Base-by-base conservation (phyloP, 2,888 invertebrate genomes). In the Parasteatoda lunata region DNA sequence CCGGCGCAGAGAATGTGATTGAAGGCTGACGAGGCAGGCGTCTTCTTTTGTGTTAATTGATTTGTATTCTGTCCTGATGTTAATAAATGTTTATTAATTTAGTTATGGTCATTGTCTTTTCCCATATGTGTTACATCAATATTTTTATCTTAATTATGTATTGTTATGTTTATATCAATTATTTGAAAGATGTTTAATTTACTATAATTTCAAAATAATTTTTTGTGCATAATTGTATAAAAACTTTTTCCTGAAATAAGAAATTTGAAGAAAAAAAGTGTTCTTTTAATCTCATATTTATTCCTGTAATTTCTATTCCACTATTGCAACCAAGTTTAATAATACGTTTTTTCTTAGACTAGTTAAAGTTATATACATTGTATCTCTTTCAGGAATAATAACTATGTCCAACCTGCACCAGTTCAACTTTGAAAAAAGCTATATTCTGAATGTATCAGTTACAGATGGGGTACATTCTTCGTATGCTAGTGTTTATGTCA, bases 381-480 rank as follows among this genome's bases (percentile, higher is more conserved):
- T n/a, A 48, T 52, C 84, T 89, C 89, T 72, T 90, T 48, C 92
- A 92, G 93, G 94, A 6, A 92, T 96, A 45, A 94, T 97, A 77
- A 94, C 94, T 1, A 92, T 96, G 87, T 94, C 95, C 89, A 95
- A 96, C 91, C 94, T 96, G 91, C 94, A 96, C 88, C 95, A 95
- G 91, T 95, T 95, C 90, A 94, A 94, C 5, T 94, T 95, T 75
- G 93, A 94, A 89, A 93, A 94, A 77, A 93, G 93, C 78, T 94
- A 95, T 91, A 92, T 94, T 87, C 93, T 98, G 86, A 98, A 98
- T 93, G 95, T 98, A 54, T 98, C 98, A 1, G 98, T 97, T 65
- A 96, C 97, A 81, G 98, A 99, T 93, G 98, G 98, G 54, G 97
- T 98, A 64, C 98, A 97, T 93, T 97, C 97, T 7, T 96, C 95